A percentile compares a stretch with the other conserved stretches of the same genome.
Conservation (phyloP, 2,113 vertebrate genomes). For the Tretioscincus oriximinensis region DNA sequence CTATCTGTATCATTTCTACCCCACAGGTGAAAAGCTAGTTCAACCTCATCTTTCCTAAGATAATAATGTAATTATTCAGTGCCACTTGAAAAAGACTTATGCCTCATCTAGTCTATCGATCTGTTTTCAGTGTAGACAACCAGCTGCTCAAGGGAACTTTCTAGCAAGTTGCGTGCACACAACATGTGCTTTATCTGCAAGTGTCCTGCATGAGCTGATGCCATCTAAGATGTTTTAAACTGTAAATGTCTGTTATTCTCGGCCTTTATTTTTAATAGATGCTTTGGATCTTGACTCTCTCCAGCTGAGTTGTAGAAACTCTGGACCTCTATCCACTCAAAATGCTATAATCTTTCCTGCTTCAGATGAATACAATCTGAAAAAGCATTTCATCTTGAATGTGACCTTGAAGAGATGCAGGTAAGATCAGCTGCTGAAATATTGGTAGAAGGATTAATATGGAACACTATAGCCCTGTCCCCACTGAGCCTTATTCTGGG, state of each 20-base stretch:
- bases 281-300: conserved; percentile 64
- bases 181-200: background rate
- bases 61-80: too few relatives aligned
- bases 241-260: background rate
- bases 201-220: background rate
- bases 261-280: conserved; percentile 59
- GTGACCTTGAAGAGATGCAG: conserved; percentile 31
- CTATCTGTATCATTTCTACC: too few relatives aligned
- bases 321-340: background rate
- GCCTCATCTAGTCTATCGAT: too few relatives aligned
- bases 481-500: too few relatives aligned
- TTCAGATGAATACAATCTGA: background rate
- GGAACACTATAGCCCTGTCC: too few relatives aligned
- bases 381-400: background rate
- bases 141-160: too few relatives aligned
- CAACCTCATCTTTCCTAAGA: background rate
- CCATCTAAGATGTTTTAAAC: background rate
- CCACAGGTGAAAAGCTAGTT: background rate
- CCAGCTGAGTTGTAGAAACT: background rate
- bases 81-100: too few relatives aligned
- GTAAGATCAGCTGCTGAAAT: conserved; percentile 42
- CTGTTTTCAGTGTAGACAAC: too few relatives aligned
- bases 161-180: too few relatives aligned
- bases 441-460: background rate
- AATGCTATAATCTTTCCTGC: background rate